phyloP scores from a whole-genome alignment of 2,888 invertebrate species.

The Rhaphigaster nebulosa region DNA sequence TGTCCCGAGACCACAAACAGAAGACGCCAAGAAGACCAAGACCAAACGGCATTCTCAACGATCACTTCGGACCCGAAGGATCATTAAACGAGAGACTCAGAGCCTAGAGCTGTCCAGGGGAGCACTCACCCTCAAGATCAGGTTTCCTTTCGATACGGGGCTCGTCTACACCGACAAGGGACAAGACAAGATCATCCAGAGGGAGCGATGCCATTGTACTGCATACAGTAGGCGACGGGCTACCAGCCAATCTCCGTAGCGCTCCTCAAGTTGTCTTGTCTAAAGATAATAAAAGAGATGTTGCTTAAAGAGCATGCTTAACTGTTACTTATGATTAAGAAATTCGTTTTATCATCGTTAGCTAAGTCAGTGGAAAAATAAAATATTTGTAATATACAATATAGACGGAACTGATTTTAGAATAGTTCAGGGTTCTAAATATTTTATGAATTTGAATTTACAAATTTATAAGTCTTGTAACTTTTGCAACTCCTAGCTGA shows the following conservation, averaged over 20 bases:
- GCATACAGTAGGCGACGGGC: constrained; percentile 18
- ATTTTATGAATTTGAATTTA: neutral
- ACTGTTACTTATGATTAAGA: neutral
- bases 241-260: neutral
- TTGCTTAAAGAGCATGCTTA: neutral
- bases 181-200: constrained; percentile 67
- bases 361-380: neutral
- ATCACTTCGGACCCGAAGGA: neutral
- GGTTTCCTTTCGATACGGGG: constrained; percentile 69
- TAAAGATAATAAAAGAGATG: neutral
- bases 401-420: too few species aligned
- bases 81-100: constrained; percentile 65
- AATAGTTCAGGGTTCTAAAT: too few species aligned
- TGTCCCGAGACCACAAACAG: neutral
- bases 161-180: constrained; percentile 68
- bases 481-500: neutral
- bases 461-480: neutral
- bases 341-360: too few species aligned
- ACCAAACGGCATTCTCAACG: neutral
- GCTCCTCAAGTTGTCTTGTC: neutral
- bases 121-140: constrained; percentile 68
- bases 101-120: constrained; percentile 68
- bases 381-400: too few species aligned
- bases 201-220: constrained; percentile 65
- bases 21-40: neutral